Evolutionary conservation across 2,113 vertebrate species (phyloP).

Genomic region (Erinaceus europaeus): DNA sequence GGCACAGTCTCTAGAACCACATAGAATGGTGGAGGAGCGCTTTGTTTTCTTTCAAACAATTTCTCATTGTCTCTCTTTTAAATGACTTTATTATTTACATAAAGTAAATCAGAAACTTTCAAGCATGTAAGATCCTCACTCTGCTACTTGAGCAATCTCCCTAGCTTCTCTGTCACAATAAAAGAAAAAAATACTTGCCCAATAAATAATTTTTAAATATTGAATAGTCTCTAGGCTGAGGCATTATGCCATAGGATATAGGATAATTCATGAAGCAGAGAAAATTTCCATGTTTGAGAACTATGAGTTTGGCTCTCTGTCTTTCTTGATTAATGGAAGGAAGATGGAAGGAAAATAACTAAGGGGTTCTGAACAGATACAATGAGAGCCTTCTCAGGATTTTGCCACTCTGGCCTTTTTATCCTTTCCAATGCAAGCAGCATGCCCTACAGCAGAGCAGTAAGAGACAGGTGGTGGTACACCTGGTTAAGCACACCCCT

Average conservation of each 20-base stretch:
- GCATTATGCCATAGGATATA: not conserved
- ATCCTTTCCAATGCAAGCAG: not conserved
- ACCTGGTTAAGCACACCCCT: no score
- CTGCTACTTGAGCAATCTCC: no score
- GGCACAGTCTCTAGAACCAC: no score
- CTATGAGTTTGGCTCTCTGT: not conserved
- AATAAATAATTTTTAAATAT: not conserved
- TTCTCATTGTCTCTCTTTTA: no score
- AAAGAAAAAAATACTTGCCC: not conserved
- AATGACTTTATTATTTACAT: no score
- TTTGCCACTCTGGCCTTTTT: not conserved
- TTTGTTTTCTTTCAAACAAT: no score
- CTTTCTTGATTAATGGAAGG: not conserved
- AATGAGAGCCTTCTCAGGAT: not conserved
- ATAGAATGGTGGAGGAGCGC: no score
- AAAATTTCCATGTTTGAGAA: not conserved
- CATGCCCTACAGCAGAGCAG: not conserved
- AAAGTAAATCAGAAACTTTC: no score
- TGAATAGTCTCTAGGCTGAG: not conserved
- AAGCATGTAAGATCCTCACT: no score
- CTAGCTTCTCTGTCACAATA: no score
- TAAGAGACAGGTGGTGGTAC: no score
- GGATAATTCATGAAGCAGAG: not conserved
- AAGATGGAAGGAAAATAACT: not conserved
- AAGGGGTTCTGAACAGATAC: not conserved